Percentiles rank a stretch among this genome's conserved stretches.
Conservation (phyloP, 2,797 vertebrate genomes). For the Ispidina picta region DNA sequence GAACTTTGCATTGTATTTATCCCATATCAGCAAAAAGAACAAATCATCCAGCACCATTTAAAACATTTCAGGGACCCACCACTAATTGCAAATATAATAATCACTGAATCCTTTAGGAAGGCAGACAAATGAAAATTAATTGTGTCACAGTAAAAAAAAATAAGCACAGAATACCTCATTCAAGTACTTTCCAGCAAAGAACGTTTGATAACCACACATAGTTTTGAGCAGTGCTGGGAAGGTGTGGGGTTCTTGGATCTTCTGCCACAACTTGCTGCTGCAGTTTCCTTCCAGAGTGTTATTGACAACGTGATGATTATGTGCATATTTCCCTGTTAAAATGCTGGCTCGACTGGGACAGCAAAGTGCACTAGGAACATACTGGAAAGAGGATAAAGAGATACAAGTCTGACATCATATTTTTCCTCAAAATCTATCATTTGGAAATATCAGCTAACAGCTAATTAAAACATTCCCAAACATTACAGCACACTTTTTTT, state of each 20-base stretch:
- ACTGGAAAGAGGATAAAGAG: slow-evolving; percentile 74
- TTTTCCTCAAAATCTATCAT: neutral
- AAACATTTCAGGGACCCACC: neutral
- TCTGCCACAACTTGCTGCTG: slow-evolving; percentile 94
- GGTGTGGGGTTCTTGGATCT: slow-evolving; percentile 88
- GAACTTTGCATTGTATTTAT: neutral
- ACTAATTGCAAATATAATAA: neutral
- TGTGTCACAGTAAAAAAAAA: neutral
- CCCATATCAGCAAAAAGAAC: neutral
- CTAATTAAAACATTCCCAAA: neutral
- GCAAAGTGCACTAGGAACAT: slow-evolving; percentile 94
- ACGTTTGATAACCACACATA: slow-evolving; percentile 90
- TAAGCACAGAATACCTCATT: slow-evolving; percentile 85
- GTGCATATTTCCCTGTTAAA: slow-evolving; percentile 95
- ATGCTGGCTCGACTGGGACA: slow-evolving; percentile 97
- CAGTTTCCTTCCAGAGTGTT: slow-evolving; percentile 97
- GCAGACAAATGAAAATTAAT: neutral
- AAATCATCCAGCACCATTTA: neutral
- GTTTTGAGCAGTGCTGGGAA: slow-evolving; percentile 88
- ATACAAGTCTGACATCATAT: neutral
- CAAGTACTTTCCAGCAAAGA: slow-evolving; percentile 97
- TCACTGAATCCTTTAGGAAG: neutral
- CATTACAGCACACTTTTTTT: neutral
- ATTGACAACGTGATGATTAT: slow-evolving; percentile 97
- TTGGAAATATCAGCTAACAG: neutral